Conservation (phyloP, 2,113 vertebrate species). For the Leucosticte australis region DNA sequence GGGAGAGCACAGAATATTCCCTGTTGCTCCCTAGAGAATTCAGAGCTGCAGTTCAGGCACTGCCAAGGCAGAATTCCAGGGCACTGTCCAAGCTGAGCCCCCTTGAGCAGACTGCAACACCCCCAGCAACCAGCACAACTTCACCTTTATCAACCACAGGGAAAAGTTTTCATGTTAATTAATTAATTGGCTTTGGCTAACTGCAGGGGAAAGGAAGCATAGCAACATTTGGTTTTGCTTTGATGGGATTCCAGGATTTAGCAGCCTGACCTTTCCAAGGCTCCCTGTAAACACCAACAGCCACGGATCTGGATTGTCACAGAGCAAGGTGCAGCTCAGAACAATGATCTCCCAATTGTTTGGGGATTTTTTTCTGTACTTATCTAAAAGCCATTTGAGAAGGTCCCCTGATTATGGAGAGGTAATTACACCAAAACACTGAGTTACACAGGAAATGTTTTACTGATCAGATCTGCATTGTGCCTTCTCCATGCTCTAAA, state of each 20-base stretch:
- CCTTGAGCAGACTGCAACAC: background rate
- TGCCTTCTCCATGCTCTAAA: background rate
- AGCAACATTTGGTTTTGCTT: background rate
- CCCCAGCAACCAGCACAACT: background rate
- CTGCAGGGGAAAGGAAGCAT: background rate
- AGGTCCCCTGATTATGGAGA: background rate
- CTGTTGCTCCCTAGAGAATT: background rate
- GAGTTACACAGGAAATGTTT: background rate
- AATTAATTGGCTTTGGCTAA: background rate
- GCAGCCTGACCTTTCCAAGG: background rate
- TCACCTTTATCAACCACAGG: background rate
- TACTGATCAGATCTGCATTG: background rate
- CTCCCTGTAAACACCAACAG: background rate
- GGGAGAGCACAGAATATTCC: background rate
- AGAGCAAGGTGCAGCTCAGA: background rate
- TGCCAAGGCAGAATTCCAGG: background rate
- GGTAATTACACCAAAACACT: background rate
- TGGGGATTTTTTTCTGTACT: background rate
- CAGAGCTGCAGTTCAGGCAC: background rate
- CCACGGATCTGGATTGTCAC: background rate
- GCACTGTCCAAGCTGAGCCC: background rate
- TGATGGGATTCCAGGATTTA: background rate
- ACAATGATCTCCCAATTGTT: background rate
- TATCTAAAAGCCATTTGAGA: background rate
- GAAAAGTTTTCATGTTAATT: background rate